Evolutionary conservation across 2,797 vertebrate species (phyloP).

Genomic region (Lophius americanus): DNA sequence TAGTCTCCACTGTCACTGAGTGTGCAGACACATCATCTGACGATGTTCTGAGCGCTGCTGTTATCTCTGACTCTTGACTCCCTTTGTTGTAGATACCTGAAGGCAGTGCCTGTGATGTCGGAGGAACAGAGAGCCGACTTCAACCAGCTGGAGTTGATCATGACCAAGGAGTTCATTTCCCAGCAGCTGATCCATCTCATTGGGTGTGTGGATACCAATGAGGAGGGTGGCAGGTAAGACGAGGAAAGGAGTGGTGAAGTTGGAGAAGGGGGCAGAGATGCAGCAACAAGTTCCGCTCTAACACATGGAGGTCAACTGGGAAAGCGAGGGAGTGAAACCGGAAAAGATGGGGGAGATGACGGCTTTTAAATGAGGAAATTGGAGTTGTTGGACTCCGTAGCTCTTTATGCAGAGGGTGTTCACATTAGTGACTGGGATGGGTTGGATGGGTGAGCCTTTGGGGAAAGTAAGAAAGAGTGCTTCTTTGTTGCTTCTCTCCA

Average conservation of each 20-base stretch:
- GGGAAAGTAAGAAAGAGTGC: no score
- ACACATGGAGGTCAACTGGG: no score
- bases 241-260: neutral
- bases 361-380: no score
- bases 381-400: no score
- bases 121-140: slow-evolving; percentile 90
- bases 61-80: slow-evolving; percentile 12
- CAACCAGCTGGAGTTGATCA: slow-evolving; percentile 88
- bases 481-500: no score
- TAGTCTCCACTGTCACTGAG: neutral
- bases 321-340: no score
- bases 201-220: slow-evolving; percentile 89
- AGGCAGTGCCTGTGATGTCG: slow-evolving; percentile 84
- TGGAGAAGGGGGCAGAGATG: no score
- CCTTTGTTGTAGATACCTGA: slow-evolving; percentile 78
- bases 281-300: no score
- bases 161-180: slow-evolving; percentile 95
- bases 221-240: slow-evolving; percentile 94
- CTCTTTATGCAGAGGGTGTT: no score
- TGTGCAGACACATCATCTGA: neutral
- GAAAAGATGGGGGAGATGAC: no score
- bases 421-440: no score
- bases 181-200: slow-evolving; percentile 92
- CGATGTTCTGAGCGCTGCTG: slow-evolving; percentile 3
- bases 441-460: no score